Conservation (phyloP, 1,140 invertebrate genomes). For the Drosophila ironensis region DNA sequence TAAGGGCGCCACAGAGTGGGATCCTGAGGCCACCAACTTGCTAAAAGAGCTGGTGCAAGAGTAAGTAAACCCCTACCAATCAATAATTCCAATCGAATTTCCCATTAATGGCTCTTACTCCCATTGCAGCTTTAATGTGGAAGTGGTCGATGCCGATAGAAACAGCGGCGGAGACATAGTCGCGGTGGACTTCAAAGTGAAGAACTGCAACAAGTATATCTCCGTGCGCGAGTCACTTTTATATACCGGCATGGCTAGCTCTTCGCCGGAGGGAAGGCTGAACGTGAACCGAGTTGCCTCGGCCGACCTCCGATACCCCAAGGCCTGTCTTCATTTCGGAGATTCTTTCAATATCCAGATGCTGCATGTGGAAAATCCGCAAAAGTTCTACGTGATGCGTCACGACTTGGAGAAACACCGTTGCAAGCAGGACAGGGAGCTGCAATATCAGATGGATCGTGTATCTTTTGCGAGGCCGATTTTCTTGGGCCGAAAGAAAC, state of each 20-base stretch:
- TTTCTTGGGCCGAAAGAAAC: conserved; percentile 39
- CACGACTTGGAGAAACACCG: conserved; percentile 10
- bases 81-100: background rate
- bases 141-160: no score
- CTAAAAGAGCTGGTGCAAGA: conserved; percentile 52
- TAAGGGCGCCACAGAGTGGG: conserved; percentile 31
- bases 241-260: conserved; percentile 61
- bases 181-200: conserved; percentile 54
- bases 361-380: conserved; percentile 40
- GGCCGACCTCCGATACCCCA: conserved; percentile 2
- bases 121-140: conserved; percentile 32
- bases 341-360: conserved; percentile 43
- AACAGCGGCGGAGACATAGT: background rate
- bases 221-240: conserved; percentile 71
- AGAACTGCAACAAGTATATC: conserved; percentile 26
- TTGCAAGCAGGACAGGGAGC: background rate
- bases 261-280: background rate
- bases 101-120: no score
- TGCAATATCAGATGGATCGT: conserved; percentile 29
- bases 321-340: background rate
- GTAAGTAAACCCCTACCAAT: conserved; percentile 9
- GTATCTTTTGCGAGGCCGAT: conserved; percentile 26
- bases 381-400: conserved; percentile 55
- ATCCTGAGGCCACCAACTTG: conserved; percentile 27
- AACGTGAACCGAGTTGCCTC: background rate